These are phyloP conservation scores for Corythucha ciliata DNA, from an alignment of 2,888 invertebrate genomes.

Conservation along the genomic window DNA sequence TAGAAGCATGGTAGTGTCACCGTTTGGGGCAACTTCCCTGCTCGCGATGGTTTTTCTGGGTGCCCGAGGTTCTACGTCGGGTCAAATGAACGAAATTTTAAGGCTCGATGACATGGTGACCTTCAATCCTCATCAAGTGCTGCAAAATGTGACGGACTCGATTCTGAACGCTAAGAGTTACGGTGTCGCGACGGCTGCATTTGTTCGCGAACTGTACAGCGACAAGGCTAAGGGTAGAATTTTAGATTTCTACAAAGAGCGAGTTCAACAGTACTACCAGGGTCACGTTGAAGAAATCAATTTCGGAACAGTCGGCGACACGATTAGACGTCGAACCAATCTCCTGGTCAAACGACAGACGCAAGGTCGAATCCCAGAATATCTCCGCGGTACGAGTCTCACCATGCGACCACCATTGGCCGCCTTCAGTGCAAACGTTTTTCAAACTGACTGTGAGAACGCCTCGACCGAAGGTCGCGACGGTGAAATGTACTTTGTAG, in stretches of 20 bases:
- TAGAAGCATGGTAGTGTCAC: slow-evolving; percentile 69
- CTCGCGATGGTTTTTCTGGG: slow-evolving; percentile 86
- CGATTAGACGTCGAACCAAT: slow-evolving; percentile 71
- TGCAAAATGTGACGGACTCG: slow-evolving; percentile 76
- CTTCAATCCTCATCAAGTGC: slow-evolving; percentile 78
- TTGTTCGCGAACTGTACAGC: slow-evolving; percentile 72
- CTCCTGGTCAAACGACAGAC: slow-evolving; percentile 68
- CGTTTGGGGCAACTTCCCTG: slow-evolving; percentile 75
- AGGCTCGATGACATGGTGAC: slow-evolving; percentile 79
- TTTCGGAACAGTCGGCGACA: slow-evolving; percentile 70
- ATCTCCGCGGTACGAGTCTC: slow-evolving; percentile 61
- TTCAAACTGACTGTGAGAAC: slow-evolving; percentile 69
- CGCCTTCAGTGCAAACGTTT: slow-evolving; percentile 71
- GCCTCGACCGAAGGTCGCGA: slow-evolving; percentile 68
- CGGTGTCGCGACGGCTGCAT: slow-evolving; percentile 70
- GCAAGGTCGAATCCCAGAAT: slow-evolving; percentile 65
- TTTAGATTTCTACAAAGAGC: slow-evolving; percentile 76
- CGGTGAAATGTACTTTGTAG: slow-evolving; percentile 79
- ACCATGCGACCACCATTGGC: slow-evolving; percentile 66
- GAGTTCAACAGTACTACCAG: slow-evolving; percentile 77
- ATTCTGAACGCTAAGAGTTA: slow-evolving; percentile 52
- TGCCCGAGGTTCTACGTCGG: slow-evolving; percentile 75
- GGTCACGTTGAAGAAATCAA: slow-evolving; percentile 78
- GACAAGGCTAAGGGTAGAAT: slow-evolving; percentile 70
- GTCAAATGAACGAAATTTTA: slow-evolving; percentile 80